These are phyloP conservation scores for Drosophila nigricruria DNA, from an alignment of 2,888 invertebrate genomes.

Conservation along the genomic window DNA sequence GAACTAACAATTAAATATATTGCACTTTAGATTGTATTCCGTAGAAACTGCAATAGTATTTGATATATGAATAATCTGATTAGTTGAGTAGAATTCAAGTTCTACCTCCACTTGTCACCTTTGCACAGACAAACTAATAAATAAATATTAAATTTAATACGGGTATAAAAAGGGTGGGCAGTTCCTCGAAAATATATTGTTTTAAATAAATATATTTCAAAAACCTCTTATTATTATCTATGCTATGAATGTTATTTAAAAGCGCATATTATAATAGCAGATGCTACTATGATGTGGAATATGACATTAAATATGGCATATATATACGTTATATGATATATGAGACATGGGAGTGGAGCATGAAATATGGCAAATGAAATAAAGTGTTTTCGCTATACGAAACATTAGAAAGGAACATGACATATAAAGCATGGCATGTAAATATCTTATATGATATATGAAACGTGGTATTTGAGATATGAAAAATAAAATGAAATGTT, in stretches of 20 bases:
- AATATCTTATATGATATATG: background rate
- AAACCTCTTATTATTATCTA: background rate
- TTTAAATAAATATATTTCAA: background rate
- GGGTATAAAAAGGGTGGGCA: background rate
- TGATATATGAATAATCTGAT: background rate
- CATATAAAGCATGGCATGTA: too few species aligned
- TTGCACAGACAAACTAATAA: background rate
- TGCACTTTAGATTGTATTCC: constrained; percentile 5
- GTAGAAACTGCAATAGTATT: background rate
- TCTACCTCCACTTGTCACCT: background rate
- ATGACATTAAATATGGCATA: background rate
- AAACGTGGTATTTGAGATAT: background rate
- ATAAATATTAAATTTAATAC: background rate
- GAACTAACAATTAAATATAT: background rate
- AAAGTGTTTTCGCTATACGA: too few species aligned
- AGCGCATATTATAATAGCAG: background rate
- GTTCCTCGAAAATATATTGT: background rate
- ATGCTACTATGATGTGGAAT: background rate
- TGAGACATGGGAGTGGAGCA: background rate
- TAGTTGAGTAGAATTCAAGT: background rate
- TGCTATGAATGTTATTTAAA: background rate
- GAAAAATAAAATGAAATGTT: background rate
- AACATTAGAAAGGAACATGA: background rate
- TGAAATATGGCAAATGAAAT: background rate
- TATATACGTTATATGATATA: background rate